phyloP scores from a whole-genome alignment of 37 sponge, comb jelly and placozoan species.

The Mnemiopsis leidyi region DNA sequence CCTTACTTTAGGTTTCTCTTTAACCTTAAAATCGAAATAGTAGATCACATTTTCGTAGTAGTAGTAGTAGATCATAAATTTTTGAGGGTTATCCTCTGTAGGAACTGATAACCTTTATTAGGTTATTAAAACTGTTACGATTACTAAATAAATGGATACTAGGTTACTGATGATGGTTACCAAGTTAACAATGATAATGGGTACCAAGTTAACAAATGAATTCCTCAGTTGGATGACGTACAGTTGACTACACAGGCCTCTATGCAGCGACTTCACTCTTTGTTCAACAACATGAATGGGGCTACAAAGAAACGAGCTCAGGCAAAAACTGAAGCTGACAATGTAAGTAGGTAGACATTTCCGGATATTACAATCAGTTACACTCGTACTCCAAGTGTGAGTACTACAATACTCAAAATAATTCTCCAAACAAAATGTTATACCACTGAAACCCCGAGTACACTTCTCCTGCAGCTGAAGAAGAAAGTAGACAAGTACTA shows the following conservation, averaged over 20 bases:
- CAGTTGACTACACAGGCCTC: constrained; percentile 51
- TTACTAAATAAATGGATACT: no score
- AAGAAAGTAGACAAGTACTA: constrained; percentile 52
- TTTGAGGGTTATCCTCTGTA: no score
- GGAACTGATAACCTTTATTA: no score
- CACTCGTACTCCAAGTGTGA: neutral
- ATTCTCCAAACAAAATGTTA: neutral
- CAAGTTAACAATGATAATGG: no score
- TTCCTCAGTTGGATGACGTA: constrained; percentile 43
- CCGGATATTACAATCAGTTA: neutral
- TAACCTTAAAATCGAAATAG: no score
- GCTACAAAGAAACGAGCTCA: constrained; percentile 59
- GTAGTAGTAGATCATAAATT: no score
- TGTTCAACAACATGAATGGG: constrained; percentile 59
- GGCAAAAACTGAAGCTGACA: constrained; percentile 42
- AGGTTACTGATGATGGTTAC: no score
- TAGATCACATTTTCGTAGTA: no score
- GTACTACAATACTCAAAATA: neutral
- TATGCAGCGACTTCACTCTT: constrained; percentile 8
- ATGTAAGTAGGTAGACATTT: constrained; percentile 19
- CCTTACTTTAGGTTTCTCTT: no score
- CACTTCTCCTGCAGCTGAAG: constrained; percentile 23
- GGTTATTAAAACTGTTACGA: no score
- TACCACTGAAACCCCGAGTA: no score
- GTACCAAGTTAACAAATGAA: no score